These are phyloP conservation scores for Phalacrocorax carbo DNA, from an alignment of 2,113 vertebrate genomes.

Conservation along the genomic window DNA sequence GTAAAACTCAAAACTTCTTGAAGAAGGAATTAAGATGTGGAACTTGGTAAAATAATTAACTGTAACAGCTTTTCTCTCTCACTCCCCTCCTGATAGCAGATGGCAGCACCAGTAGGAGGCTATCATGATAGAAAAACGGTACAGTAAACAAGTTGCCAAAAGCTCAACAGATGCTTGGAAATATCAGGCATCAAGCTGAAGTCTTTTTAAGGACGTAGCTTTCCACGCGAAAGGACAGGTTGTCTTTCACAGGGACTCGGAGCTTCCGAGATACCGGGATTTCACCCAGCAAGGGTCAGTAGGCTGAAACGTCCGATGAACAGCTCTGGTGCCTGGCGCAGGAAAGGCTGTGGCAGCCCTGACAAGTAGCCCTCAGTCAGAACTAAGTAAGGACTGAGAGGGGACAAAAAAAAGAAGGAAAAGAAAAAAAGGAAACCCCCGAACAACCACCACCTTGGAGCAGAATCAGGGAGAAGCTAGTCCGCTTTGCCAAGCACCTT, in stretches of 20 bases:
- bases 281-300: background rate
- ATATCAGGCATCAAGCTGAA: background rate
- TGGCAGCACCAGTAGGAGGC: background rate
- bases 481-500: background rate
- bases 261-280: background rate
- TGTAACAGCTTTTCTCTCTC: background rate
- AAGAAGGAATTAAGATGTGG: background rate
- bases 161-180: background rate
- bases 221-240: background rate
- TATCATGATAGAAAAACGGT: background rate
- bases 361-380: background rate
- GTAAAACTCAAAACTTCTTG: background rate
- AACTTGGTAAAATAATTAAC: background rate
- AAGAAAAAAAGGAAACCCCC: background rate
- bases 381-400: background rate
- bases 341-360: background rate
- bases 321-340: accelerated
- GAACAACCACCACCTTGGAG: accelerated
- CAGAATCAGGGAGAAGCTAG: background rate
- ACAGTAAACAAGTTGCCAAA: background rate
- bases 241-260: accelerated
- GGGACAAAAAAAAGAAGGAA: accelerated
- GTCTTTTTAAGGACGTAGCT: background rate
- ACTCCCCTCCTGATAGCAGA: background rate
- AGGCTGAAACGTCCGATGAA: background rate